Evolutionary conservation across 2,113 vertebrate genomes (phyloP).

Genomic region (Sinocyclocheilus maitianheensis): DNA sequence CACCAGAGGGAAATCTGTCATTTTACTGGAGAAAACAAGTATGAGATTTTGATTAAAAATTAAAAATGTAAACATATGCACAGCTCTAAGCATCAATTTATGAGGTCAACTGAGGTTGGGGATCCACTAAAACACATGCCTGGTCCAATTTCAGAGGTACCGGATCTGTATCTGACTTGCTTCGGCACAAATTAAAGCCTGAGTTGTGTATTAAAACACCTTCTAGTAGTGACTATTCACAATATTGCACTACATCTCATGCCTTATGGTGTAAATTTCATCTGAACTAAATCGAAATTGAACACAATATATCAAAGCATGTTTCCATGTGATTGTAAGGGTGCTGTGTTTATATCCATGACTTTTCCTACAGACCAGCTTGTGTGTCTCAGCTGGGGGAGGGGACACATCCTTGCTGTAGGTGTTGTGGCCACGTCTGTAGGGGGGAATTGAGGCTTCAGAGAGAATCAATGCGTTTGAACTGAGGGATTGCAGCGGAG

Average conservation of each 20-base stretch:
- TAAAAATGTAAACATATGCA: background rate
- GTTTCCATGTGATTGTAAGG: background rate
- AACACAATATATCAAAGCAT: background rate
- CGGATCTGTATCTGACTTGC: background rate
- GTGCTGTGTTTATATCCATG: background rate
- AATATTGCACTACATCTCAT: background rate
- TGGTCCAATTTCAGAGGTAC: too few species aligned
- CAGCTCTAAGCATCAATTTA: too few species aligned
- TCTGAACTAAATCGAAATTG: background rate
- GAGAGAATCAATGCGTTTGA: constrained; percentile 55
- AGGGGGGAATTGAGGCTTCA: constrained; percentile 40
- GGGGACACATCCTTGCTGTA: constrained; percentile 40
- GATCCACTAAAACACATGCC: background rate
- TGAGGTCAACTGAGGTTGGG: background rate
- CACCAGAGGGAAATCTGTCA: background rate
- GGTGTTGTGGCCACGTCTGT: constrained; percentile 46
- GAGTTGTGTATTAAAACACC: background rate
- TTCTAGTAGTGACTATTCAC: too few species aligned
- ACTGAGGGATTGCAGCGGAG: constrained; percentile 49
- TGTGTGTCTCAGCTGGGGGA: background rate
- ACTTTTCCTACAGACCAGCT: background rate
- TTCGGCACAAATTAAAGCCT: background rate
- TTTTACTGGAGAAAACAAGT: background rate
- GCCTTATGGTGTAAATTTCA: too few species aligned
- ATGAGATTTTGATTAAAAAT: background rate